Evolutionary conservation across 1,140 invertebrate species (phyloP).

Genomic region (Caenorhabditis remanei): DNA sequence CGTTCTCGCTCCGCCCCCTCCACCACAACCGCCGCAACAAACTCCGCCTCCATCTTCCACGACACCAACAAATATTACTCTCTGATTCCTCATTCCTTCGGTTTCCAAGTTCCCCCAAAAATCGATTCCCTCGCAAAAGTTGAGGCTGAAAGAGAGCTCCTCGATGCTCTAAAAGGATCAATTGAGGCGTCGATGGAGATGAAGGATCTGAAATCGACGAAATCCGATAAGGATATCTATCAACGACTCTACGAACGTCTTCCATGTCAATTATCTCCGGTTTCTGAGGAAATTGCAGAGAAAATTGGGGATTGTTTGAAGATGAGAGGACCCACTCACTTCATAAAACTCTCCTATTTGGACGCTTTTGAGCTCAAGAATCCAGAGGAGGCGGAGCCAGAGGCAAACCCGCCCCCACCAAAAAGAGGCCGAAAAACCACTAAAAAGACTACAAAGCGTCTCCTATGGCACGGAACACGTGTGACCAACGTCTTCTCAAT

Average conservation of each 20-base stretch:
- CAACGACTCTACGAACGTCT: conserved; percentile 46
- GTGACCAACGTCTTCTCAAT: conserved; percentile 47
- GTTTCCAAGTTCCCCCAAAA: conserved; percentile 20
- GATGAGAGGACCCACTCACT: conserved; percentile 21
- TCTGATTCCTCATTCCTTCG: conserved; percentile 31
- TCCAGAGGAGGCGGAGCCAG: not conserved
- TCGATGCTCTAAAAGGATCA: conserved; percentile 17
- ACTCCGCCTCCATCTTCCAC: not conserved
- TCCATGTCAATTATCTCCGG: not conserved
- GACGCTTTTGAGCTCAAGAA: conserved; percentile 25
- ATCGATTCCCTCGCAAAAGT: conserved; percentile 12
- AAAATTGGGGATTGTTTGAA: conserved; percentile 30
- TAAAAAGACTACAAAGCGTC: conserved; percentile 10
- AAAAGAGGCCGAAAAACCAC: not conserved
- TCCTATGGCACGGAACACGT: conserved; percentile 22
- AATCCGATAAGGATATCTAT: conserved; percentile 40
- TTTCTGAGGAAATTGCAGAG: conserved; percentile 18
- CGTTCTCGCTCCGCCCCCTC: not conserved
- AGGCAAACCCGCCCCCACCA: not conserved
- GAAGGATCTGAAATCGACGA: conserved; percentile 10
- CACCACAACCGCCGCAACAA: not conserved
- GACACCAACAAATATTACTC: conserved; percentile 47
- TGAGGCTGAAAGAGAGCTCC: conserved; percentile 18
- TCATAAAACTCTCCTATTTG: not conserved
- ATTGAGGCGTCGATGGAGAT: conserved; percentile 12